phyloP scores from a whole-genome alignment of 2,797 vertebrate genomes.

The Scleropages formosus region DNA sequence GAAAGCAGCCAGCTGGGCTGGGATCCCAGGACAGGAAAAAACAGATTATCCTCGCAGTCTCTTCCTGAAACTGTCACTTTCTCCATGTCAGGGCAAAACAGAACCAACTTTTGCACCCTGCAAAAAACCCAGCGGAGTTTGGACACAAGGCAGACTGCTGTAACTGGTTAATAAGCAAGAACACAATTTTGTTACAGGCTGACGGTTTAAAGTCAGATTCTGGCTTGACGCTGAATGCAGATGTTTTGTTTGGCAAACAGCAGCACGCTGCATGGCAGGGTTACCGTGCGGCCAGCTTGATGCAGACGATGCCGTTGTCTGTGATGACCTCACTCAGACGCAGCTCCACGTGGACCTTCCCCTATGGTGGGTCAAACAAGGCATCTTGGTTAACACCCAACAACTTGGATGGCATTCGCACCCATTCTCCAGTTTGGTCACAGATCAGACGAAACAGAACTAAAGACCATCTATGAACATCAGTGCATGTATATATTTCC shows the following conservation, averaged over 20 bases:
- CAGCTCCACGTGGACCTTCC: conserved; percentile 95
- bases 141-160: background rate
- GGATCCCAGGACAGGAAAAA: conserved; percentile 30
- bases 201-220: background rate
- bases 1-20: conserved; percentile 3
- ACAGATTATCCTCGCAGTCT: conserved; percentile 21
- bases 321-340: conserved; percentile 97
- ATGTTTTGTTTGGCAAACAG: too few species aligned
- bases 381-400: conserved; percentile 37
- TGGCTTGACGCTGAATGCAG: too few species aligned
- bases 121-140: too few species aligned
- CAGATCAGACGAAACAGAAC: background rate
- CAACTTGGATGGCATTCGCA: background rate
- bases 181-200: background rate
- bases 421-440: background rate
- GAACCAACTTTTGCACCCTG: background rate
- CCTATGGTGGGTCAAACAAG: conserved; percentile 68
- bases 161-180: background rate
- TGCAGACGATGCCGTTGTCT: conserved; percentile 87
- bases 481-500: background rate
- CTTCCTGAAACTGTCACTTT: background rate
- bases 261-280: conserved; percentile 19
- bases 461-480: background rate
- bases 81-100: background rate
- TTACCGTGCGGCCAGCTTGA: conserved; percentile 92